Evolutionary conservation across 1,140 invertebrate species (phyloP).

Genomic region (Tetramorium parvispinum): DNA sequence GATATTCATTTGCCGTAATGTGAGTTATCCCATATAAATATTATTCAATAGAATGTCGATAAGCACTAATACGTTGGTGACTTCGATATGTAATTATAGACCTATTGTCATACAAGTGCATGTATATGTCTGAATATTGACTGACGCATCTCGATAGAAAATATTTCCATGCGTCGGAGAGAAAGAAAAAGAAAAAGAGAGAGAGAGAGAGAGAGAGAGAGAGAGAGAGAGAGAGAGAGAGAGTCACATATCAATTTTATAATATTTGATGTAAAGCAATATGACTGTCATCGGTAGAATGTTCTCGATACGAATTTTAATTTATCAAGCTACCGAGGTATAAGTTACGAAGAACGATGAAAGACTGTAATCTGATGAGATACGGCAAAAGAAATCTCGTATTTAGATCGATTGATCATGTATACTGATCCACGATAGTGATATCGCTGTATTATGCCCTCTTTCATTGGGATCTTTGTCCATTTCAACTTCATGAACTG

Average conservation of each 20-base stretch:
- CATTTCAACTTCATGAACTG: constrained; percentile 19
- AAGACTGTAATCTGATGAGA: constrained; percentile 9
- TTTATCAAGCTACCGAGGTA: constrained; percentile 30
- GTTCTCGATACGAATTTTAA: constrained; percentile 10
- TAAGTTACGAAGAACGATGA: constrained; percentile 30
- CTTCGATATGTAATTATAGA: constrained; percentile 14
- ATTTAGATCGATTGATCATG: constrained; percentile 44
- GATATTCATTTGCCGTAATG: background rate
- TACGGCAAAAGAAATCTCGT: background rate
- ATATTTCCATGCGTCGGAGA: background rate
- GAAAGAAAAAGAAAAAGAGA: no score
- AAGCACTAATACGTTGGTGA: background rate
- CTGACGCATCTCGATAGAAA: background rate
- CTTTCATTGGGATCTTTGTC: background rate
- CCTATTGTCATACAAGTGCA: background rate
- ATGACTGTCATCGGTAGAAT: constrained; percentile 9
- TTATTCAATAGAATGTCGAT: background rate
- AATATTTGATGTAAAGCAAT: constrained; percentile 33
- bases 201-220: background rate
- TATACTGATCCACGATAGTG: constrained; percentile 13
- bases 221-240: background rate
- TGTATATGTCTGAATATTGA: constrained; percentile 26
- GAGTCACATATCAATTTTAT: background rate
- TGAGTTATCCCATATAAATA: background rate
- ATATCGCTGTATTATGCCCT: constrained; percentile 8